A percentile compares a stretch with the other conserved stretches of the same genome.
Evolutionary conservation across 2,888 invertebrate genomes (phyloP).

Genomic region (Deilephila elpenor): DNA sequence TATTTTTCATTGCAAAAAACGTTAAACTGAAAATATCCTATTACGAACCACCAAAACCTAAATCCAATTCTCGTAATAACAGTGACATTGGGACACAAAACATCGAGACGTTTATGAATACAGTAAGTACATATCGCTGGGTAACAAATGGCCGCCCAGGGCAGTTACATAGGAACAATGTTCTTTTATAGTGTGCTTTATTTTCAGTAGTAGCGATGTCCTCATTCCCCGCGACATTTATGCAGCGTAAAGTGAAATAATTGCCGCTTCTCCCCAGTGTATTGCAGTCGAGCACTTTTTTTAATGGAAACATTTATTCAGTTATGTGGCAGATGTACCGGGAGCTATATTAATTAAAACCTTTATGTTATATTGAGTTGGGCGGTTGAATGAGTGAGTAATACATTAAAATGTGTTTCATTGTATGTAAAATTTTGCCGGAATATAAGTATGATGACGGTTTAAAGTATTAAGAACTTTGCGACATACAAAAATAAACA

Average conservation of each 20-base stretch:
- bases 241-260: neutral
- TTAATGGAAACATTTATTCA: neutral
- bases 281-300: neutral
- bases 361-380: no score
- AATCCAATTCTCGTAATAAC: no score
- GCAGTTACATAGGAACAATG: neutral
- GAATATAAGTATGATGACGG: no score
- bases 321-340: neutral
- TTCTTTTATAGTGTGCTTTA: slow-evolving; percentile 11
- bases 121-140: neutral
- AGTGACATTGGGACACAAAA: no score
- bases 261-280: slow-evolving; percentile 6
- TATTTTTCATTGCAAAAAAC: no score
- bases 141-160: neutral
- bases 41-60: no score
- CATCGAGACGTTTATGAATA: neutral
- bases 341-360: neutral
- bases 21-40: no score
- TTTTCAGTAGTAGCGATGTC: slow-evolving; percentile 4
- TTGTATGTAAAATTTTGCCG: no score
- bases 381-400: no score
- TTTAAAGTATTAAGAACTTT: no score
- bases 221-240: slow-evolving; percentile 19
- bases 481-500: no score
- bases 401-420: no score